Base-by-base conservation (phyloP, 2,113 vertebrate genomes). In the Spilogale gracilis region DNA sequence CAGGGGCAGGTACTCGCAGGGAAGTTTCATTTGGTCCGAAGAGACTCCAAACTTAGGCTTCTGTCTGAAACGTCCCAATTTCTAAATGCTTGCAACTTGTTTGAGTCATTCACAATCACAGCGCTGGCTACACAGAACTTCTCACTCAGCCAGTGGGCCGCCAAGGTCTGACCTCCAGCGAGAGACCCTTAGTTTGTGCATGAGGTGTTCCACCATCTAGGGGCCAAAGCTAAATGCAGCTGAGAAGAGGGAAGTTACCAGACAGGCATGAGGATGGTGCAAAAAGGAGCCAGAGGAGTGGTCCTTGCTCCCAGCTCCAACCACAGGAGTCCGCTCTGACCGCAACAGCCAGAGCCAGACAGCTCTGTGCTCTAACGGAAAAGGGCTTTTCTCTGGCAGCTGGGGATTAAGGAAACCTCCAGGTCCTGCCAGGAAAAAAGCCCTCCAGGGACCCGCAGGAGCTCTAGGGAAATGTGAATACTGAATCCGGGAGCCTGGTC, bases 401-500 rank as follows among this genome's bases (percentile, higher is more conserved):
- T 89, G 14, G 30, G 58, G 45, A 84, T 20, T 27, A 7, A 84
- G 52, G 83, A 63, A 74, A 74, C 52, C 5, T 32, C 58, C 9
- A 61, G 60, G 23, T 84, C n/a, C 58, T 83, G 32, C 56, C 67
- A 67, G 20, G 27, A 96, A 78, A 25, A 83, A 80, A 81, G 43
- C 0, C 38, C 60, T 73, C 61, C 8, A 6, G 25, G 38, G 92
- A 6, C 12, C 32, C 92, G 88, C 25, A 32, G 60, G 69, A 85
- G 58, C 87, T 45, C 48, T 4, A 60, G 27, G 50, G 87, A 25
- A 14, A 73, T 16, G 56, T 12, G 60, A 73, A 63, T 80, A 58
- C 21, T 89, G 87, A 88, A 76, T 7, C 84, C 43, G 69, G 69
- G 30, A 82, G 95, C 82, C 80, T 80, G 27, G 71, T 76, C 69